A percentile compares a stretch with the other conserved stretches of the same genome.
These are phyloP conservation scores for Labeo catla DNA, from an alignment of 2,113 vertebrate species.

Conservation along the genomic window DNA sequence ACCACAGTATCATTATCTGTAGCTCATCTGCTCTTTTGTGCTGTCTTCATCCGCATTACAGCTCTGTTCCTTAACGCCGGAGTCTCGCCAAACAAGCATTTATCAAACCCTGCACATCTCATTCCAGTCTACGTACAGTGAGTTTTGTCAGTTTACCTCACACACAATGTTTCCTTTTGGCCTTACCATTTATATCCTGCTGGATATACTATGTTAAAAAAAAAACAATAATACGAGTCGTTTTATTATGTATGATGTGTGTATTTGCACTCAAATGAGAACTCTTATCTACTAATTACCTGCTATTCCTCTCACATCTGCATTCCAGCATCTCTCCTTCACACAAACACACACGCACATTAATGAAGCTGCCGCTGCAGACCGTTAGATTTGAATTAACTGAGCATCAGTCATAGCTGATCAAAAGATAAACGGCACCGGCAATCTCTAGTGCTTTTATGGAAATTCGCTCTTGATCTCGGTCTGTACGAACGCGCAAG, in stretches of 20 bases:
- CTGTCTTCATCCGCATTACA: background rate
- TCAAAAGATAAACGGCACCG: conserved; percentile 89
- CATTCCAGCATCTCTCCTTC: conserved; percentile 77
- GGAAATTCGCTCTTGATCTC: conserved; percentile 79
- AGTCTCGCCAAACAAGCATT: background rate
- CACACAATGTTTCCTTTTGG: background rate
- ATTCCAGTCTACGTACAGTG: background rate
- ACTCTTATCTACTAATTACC: conserved; percentile 87
- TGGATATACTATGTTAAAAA: background rate
- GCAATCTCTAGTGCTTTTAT: conserved; percentile 72
- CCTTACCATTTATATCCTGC: background rate
- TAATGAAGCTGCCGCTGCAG: conserved; percentile 95
- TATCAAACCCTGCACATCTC: background rate
- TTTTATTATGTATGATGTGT: background rate
- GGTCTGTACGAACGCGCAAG: conserved; percentile 63
- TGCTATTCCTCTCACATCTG: conserved; percentile 83
- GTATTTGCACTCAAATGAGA: conserved; percentile 77
- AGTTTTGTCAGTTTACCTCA: background rate
- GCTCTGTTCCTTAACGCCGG: background rate
- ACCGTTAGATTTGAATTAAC: conserved; percentile 91
- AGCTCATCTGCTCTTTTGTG: background rate
- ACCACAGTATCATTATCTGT: background rate
- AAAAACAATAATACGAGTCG: background rate
- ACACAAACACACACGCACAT: conserved; percentile 62
- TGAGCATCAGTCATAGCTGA: conserved; percentile 94